Evolutionary conservation across 2,113 vertebrate genomes (phyloP).

Genomic region (Taurulus bubalis): DNA sequence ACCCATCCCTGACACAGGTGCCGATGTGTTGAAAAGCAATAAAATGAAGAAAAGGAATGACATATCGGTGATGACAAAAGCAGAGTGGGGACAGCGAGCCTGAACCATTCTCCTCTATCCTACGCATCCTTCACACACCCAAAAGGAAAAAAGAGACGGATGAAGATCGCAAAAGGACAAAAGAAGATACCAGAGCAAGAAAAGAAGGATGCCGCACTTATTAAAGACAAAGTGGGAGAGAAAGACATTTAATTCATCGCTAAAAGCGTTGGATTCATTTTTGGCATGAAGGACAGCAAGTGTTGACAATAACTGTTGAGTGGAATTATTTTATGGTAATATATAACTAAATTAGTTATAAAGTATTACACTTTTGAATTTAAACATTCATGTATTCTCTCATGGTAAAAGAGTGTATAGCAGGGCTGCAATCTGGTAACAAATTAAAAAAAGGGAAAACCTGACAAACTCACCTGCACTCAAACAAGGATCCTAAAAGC

Average conservation of each 20-base stretch:
- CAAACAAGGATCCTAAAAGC: not conserved
- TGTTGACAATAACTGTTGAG: not conserved
- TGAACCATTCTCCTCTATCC: conserved; percentile 22
- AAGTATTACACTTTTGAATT: not conserved
- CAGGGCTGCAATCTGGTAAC: not conserved
- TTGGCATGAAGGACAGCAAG: not conserved
- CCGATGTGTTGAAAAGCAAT: conserved; percentile 68
- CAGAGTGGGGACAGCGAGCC: conserved; percentile 50
- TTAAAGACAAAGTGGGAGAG: not conserved
- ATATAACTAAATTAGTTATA: no score
- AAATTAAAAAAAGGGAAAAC: not conserved
- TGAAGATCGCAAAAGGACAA: not conserved
- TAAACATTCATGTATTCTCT: not conserved
- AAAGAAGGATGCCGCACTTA: not conserved
- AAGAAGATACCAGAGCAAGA: conserved; percentile 12
- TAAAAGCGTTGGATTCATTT: not conserved
- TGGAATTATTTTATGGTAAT: no score
- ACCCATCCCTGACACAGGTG: conserved; percentile 29
- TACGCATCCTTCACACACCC: conserved; percentile 23
- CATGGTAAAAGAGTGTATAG: not conserved
- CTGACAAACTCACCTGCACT: not conserved
- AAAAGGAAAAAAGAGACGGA: not conserved
- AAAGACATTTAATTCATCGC: not conserved
- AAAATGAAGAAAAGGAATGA: conserved; percentile 48
- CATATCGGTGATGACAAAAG: conserved; percentile 64